phyloP scores from a whole-genome alignment of 2,888 invertebrate species.

The Lasiommata megera region DNA sequence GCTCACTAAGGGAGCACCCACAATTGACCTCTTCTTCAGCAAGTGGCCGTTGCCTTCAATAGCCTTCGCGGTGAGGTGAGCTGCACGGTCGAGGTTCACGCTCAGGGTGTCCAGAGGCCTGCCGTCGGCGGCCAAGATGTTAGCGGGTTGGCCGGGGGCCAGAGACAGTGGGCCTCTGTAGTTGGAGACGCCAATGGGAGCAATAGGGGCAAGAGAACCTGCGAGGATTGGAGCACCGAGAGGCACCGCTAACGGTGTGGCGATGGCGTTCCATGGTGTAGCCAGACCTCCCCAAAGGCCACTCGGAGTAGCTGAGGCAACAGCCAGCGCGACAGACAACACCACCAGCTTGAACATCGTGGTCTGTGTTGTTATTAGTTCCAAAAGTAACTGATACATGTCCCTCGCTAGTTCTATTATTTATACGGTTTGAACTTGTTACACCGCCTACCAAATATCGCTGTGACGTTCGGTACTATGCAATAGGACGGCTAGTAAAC shows the following conservation, averaged over 20 bases:
- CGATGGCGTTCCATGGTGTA: slow-evolving; percentile 1
- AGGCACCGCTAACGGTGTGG: slow-evolving; percentile 10
- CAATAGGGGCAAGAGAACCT: neutral
- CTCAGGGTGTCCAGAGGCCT: slow-evolving; percentile 73
- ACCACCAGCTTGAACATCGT: slow-evolving; percentile 82
- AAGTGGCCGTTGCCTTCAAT: slow-evolving; percentile 53
- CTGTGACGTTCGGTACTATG: slow-evolving; percentile 1
- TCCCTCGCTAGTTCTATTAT: slow-evolving; percentile 38
- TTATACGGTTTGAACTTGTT: slow-evolving; percentile 1
- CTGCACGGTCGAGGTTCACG: slow-evolving; percentile 70
- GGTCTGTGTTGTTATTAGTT: slow-evolving; percentile 68
- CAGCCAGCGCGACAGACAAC: slow-evolving; percentile 82
- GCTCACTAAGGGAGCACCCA: slow-evolving; percentile 39
- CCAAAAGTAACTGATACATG: slow-evolving; percentile 59
- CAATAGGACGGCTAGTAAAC: slow-evolving; percentile 1
- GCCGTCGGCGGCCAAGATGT: slow-evolving; percentile 68
- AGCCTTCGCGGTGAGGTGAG: slow-evolving; percentile 63
- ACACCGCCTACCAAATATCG: neutral
- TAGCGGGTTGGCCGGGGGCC: slow-evolving; percentile 70
- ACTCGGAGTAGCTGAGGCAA: slow-evolving; percentile 75
- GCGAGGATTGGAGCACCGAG: neutral
- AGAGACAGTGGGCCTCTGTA: slow-evolving; percentile 72
- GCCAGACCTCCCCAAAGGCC: slow-evolving; percentile 34
- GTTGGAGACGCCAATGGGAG: slow-evolving; percentile 51
- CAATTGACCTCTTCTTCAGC: slow-evolving; percentile 63